Conservation (phyloP, 2,797 vertebrate species). For the Gadopsis bispinosus region DNA sequence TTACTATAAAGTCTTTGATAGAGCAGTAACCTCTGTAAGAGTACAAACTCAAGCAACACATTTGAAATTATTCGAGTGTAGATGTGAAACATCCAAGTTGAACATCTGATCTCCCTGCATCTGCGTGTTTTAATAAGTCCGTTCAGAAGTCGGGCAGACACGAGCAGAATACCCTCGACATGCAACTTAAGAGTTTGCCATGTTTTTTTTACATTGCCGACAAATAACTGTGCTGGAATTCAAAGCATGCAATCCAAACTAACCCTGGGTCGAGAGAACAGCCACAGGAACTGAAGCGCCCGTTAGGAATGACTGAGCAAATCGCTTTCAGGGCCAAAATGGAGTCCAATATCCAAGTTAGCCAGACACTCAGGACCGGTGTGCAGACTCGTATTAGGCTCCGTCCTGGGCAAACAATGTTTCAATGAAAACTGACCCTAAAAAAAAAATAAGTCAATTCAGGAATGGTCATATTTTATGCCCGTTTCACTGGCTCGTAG, state of each 20-base stretch:
- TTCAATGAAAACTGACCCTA: conserved; percentile 44
- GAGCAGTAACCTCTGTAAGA: neutral
- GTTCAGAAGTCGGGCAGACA: neutral
- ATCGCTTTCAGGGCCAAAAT: conserved; percentile 62
- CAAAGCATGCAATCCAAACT: conserved; percentile 53
- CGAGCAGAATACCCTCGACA: neutral
- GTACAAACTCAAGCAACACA: neutral
- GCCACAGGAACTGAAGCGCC: conserved; percentile 63
- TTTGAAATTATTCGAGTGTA: too few species aligned
- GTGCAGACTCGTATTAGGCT: conserved; percentile 50
- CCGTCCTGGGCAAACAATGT: conserved; percentile 37
- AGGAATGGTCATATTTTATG: conserved; percentile 42
- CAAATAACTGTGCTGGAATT: conserved; percentile 56
- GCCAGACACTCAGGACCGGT: conserved; percentile 56
- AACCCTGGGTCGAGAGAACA: conserved; percentile 34
- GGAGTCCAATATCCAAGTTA: conserved; percentile 58
- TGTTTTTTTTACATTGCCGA: conserved; percentile 31
- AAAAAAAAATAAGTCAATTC: conserved; percentile 23
- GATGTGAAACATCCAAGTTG: too few species aligned
- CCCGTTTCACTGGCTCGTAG: conserved; percentile 25
- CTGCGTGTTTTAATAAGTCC: neutral
- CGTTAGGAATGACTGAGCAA: conserved; percentile 65
- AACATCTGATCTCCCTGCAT: conserved; percentile 7
- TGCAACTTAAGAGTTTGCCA: neutral
- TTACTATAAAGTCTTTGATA: neutral